Conservation (phyloP, 30 jellyfish, hydroid and myxozoan species). For the Aurelia aurita region DNA sequence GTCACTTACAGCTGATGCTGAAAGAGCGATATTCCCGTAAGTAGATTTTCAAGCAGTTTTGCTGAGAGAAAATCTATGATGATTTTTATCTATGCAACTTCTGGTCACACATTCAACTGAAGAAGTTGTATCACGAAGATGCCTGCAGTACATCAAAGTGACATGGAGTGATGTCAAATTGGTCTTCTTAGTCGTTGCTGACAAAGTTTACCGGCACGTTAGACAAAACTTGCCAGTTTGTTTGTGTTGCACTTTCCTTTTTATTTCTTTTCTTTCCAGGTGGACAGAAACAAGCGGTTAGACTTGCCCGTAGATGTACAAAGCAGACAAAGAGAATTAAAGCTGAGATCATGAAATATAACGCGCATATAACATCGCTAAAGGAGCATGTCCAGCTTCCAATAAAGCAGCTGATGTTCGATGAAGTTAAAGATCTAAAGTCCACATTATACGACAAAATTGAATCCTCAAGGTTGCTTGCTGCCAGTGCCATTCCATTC, state of each 20-base stretch:
- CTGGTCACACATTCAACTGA: too few relatives aligned
- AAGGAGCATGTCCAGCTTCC: neutral
- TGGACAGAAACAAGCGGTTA: constrained; percentile 9
- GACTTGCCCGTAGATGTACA: neutral
- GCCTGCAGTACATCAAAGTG: too few relatives aligned
- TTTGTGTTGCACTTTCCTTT: too few relatives aligned
- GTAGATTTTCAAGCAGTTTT: neutral
- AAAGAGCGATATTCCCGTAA: constrained; percentile 18
- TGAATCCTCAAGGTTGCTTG: neutral
- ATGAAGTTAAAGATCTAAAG: neutral
- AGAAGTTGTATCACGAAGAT: too few relatives aligned
- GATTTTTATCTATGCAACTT: too few relatives aligned
- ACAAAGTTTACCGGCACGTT: too few relatives aligned
- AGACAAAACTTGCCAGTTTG: too few relatives aligned
- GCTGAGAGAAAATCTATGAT: too few relatives aligned
- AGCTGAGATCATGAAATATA: neutral
- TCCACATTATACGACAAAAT: neutral
- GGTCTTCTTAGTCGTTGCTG: too few relatives aligned
- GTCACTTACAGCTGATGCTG: constrained; percentile 19
- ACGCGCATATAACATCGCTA: neutral
- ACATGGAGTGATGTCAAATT: too few relatives aligned
- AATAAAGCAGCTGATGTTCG: neutral
- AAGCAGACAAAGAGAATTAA: neutral
- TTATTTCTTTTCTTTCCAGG: neutral
- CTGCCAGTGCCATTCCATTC: neutral